phyloP scores from a whole-genome alignment of 35 echinoderm and acorn worm species.

The Heliocidaris erythrogramma region DNA sequence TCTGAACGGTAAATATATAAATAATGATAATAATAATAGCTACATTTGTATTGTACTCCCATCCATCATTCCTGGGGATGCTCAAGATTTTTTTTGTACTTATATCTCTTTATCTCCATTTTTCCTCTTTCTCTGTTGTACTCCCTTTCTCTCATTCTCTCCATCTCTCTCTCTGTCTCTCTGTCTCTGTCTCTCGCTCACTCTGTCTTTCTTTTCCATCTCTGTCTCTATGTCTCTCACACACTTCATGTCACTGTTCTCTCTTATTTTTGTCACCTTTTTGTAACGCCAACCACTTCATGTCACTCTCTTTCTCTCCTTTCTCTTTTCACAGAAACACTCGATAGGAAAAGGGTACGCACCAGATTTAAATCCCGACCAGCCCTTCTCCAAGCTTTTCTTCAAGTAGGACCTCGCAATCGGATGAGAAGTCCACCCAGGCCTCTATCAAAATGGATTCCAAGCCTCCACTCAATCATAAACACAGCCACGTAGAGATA shows the following conservation, averaged over 20 bases:
- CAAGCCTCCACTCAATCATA: not conserved
- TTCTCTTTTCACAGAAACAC: not conserved
- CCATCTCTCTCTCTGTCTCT: not conserved
- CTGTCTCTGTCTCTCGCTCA: no score
- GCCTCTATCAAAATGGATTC: not conserved
- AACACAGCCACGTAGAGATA: not conserved
- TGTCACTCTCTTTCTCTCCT: not conserved
- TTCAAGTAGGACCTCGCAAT: conserved; percentile 30
- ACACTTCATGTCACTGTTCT: not conserved
- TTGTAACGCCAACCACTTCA: not conserved
- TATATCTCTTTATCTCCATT: no score
- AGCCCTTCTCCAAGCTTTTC: conserved; percentile 47
- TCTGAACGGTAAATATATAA: no score
- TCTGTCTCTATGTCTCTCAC: not conserved
- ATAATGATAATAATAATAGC: no score
- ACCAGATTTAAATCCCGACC: conserved; percentile 6
- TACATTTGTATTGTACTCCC: no score
- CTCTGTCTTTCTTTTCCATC: not conserved
- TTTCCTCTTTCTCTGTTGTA: no score
- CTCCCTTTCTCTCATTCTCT: no score
- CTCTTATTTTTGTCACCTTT: not conserved
- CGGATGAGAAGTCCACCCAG: not conserved
- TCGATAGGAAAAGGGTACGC: not conserved
- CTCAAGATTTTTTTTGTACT: no score
- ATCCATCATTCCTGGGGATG: no score